Evolutionary conservation across 2,113 vertebrate genomes (phyloP), one percentile per base, ranked within the genome.

Genomic region (Pseudorectes ferrugineus): DNA sequence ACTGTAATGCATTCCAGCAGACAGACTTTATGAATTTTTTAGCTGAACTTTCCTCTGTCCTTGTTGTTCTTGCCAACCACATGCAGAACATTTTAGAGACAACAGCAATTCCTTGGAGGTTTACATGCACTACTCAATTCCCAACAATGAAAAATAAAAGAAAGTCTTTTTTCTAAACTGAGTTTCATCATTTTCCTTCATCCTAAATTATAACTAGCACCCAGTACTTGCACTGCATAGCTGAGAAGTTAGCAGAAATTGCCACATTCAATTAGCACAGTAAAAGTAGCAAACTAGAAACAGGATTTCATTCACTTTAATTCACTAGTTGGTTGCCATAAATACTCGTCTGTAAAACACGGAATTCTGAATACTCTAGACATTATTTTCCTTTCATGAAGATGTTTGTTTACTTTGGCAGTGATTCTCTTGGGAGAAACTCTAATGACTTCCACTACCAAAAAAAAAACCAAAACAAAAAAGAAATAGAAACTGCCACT

Each of bases 381-480:
- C 83, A 92, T 93, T 93, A 94, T 93, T 96, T 95, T 94, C 83
- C 68, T 94, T 96, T 93, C 85, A 93, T 93, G 92, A 92, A 85
- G 94, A 94, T 93, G 85, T 95, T 95, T 96, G 92, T 97, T 97
- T 96, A 96, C 51, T 92, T 96, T 97, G 94, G 94, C 94, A 95
- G 82, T 45, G 48, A 86, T 51, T 92, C 93, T 92, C 93, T 45
- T 72, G 96, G 93, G 94, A 95, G 88, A 95, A 96, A 96, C 75
- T 94, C 78, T 95, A 96, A 97, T 94, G 78, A 96, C 71, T 96
- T 96, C 92, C 82, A 96, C 89, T 59, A 94, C 78, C 49, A 82
- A 88, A 92, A 95, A 93, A 95, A 48, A 61, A 72, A 26, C 10
- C 38, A 29, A 80, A 95, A 61, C n/a, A 84, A 95, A 77, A 94